Evolutionary conservation across 2,797 vertebrate species (phyloP).

Genomic region (Iguana delicatissima): DNA sequence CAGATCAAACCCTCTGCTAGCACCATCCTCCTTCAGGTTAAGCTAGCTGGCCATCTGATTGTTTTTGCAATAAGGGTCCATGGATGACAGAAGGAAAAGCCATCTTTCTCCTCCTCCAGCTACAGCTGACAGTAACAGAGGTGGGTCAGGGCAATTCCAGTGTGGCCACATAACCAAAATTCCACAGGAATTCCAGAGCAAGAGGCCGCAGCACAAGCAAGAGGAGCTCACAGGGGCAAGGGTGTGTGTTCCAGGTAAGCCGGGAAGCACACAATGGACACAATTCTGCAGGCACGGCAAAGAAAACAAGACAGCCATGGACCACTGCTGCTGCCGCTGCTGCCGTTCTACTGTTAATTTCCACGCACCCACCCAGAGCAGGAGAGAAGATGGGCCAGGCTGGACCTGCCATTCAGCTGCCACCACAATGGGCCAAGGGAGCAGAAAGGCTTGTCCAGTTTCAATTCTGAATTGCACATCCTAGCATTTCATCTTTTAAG

Average conservation of each 20-base stretch:
- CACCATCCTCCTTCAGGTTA: background rate
- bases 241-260: background rate
- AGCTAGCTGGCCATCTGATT: background rate
- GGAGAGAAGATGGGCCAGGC: too few relatives aligned
- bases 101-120: conserved; percentile 65
- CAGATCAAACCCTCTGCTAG: background rate
- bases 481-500: too few relatives aligned
- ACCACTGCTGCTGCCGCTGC: too few relatives aligned
- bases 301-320: too few relatives aligned
- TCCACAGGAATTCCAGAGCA: background rate
- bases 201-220: rapidly evolving
- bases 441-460: too few relatives aligned
- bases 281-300: too few relatives aligned
- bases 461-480: too few relatives aligned
- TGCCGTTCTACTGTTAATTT: too few relatives aligned
- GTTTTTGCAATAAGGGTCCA: background rate
- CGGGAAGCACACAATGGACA: background rate
- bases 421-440: too few relatives aligned
- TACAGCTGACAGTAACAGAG: conserved; percentile 83
- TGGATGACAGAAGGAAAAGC: conserved; percentile 36
- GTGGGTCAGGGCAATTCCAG: conserved; percentile 84
- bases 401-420: too few relatives aligned
- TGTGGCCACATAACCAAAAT: conserved; percentile 81
- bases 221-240: background rate
- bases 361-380: too few relatives aligned